Conservation (phyloP, 2,888 invertebrate genomes). For the Apeira syringaria region DNA sequence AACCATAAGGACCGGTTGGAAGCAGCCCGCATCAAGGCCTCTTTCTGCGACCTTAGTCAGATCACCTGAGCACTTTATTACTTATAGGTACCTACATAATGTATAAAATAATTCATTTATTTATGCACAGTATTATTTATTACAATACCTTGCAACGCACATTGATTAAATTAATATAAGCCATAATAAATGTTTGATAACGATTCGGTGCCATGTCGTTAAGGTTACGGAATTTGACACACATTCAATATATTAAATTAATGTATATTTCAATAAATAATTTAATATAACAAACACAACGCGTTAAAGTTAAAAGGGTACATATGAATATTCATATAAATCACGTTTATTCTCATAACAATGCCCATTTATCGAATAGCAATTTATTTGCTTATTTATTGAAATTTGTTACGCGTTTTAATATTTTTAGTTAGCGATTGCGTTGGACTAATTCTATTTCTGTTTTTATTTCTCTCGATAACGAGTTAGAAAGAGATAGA, state of each 20-base stretch:
- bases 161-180: constrained; percentile 33
- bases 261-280: constrained; percentile 49
- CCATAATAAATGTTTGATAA: constrained; percentile 34
- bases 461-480: constrained; percentile 40
- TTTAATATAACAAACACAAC: constrained; percentile 37
- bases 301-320: constrained; percentile 56
- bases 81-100: too few species aligned
- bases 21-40: too few species aligned
- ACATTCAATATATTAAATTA: constrained; percentile 52
- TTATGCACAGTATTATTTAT: not conserved
- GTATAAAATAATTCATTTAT: too few species aligned
- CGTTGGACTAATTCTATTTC: constrained; percentile 50
- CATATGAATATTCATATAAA: constrained; percentile 83
- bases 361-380: constrained; percentile 73
- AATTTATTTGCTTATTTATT: constrained; percentile 82
- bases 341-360: constrained; percentile 72
- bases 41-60: too few species aligned
- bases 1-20: too few species aligned
- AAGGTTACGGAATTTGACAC: constrained; percentile 48
- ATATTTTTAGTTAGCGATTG: constrained; percentile 55
- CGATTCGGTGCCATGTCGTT: constrained; percentile 32
- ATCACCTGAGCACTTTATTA: too few species aligned
- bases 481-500: constrained; percentile 59
- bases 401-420: constrained; percentile 77
- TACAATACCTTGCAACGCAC: not conserved